Evolutionary conservation across 2,113 vertebrate species (phyloP), one percentile per base, ranked within the genome.

Genomic region (Alligator mississippiensis): DNA sequence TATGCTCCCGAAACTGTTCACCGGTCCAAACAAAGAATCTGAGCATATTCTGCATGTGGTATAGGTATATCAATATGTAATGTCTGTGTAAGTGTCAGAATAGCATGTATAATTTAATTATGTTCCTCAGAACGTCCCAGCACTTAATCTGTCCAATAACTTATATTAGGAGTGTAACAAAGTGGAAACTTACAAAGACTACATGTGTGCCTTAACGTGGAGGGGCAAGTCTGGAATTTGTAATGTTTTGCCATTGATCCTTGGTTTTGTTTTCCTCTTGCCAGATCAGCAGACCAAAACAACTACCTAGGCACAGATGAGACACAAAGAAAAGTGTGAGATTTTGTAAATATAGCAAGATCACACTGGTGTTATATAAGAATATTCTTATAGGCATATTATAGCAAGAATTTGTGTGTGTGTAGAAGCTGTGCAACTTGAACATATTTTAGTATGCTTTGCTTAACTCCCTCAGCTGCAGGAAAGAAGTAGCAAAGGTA

Each of bases 1-100:
- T 22, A 5, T 70, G 55, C 3, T n/a, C 17, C 72, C 12, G 85
- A 54, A 90, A 83, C 16, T 72, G 4, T 22, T 77, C 16, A 91
- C 47, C 80, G 24, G 3, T 47, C 15, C 61, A 66, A 77, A 55
- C 61, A 83, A 24, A 83, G 30, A 80, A 75, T 81, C 21, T 21
- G 72, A 68, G 38, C 25, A 54, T 1, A 59, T 7, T 2, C 2
- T 63, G 1, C 18, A 47, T 61, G 17, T 91, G 27, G 10, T 5
- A 1, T 74, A 30, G 6, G 2, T 77, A 38, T 27, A 1, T 80
- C 10, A 0, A 10, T 2, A 1, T 6, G 4, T 72, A 79, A n/a
- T 11, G 6, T 30, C 7, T 1, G 1, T 15, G 2, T 61, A 30
- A 13, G 18, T 28, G 38, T 4, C 4, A 61, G 28, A 38, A 82